Evolutionary conservation across 2,113 vertebrate species (phyloP), one percentile per base, ranked within the genome.

Genomic region (Sclerurus mexicanus): DNA sequence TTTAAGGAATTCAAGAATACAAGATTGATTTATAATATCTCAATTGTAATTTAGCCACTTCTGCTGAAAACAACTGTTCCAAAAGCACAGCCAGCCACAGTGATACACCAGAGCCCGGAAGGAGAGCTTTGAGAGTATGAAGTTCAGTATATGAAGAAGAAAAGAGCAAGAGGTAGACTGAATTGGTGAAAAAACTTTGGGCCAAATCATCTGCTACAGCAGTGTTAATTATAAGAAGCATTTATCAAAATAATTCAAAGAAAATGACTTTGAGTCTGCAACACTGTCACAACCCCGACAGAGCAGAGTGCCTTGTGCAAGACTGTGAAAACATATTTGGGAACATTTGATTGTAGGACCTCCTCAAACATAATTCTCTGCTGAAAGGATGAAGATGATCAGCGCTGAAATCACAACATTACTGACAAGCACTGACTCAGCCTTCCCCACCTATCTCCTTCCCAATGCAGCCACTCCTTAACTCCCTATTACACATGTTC

Each of bases 381-480:
- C 74, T 63, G 77, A 22, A 76, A 72, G 33, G 31, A n/a, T 30
- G 21, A 90, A 67, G 46, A 35, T 21, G 58, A 35, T 73, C 9
- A 39, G n/a, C 0, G 0, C 16, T 60, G 39, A 52, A 24, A 11
- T 33, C 19, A 44, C 64, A 44, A 17, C 24, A 13, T 30, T 21
- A 17, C 4, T 31, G 58, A 20, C 50, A 62, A 50, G 23, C 0
- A 0, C 72, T n/a, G 50, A 39, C 28, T 71, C 55, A 62, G 55
- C 55, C 42, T 69, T 59, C 35, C 60, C 53, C 14, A 1, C 25
- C 3, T 37, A 59, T n/a, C 64, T 67, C 68, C 82, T 76, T 62
- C 63, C 52, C 53, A 63, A 4, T 20, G 50, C 59, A 87, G 42
- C 67, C 5, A 7, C 55, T 66, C 31, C 13, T 35, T 44, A 74